A percentile compares a stretch with the other conserved stretches of the same genome.
These are phyloP conservation scores for Microctenopoma steveboyesi DNA, from an alignment of 2,797 vertebrate species.

Conservation along the genomic window DNA sequence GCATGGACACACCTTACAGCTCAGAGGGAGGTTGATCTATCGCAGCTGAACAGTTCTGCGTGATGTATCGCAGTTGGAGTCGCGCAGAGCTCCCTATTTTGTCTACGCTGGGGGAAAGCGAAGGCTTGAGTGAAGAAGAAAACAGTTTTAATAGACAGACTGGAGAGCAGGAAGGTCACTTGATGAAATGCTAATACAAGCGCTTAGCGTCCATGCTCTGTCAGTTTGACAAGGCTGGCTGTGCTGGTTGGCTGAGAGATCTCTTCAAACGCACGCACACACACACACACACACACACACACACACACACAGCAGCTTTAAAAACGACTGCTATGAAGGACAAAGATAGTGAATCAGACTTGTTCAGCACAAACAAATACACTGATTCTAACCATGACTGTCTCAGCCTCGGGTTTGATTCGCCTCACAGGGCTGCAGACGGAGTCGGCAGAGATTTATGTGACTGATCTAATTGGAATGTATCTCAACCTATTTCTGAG, in stretches of 20 bases:
- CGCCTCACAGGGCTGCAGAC: background rate
- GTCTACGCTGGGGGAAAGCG: background rate
- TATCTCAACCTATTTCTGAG: background rate
- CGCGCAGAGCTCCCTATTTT: background rate
- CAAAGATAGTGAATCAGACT: conserved; percentile 3
- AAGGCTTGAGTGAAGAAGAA: conserved; percentile 23
- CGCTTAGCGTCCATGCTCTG: conserved; percentile 46
- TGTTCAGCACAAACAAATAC: conserved; percentile 11
- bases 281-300: conserved; percentile 1
- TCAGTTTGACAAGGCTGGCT: conserved; percentile 48
- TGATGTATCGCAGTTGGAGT: background rate
- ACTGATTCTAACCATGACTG: background rate
- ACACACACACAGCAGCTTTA: background rate
- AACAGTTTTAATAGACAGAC: conserved; percentile 20
- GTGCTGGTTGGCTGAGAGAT: conserved; percentile 11
- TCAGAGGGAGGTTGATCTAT: background rate
- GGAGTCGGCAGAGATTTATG: background rate
- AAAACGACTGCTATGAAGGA: conserved; percentile 25
- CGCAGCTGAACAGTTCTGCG: background rate
- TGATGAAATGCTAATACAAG: conserved; percentile 69
- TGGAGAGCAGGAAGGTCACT: conserved; percentile 54
- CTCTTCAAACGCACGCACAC: conserved; percentile 6
- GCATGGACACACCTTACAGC: background rate
- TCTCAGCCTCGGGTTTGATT: conserved; percentile 8
- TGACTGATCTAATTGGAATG: background rate